These are phyloP conservation scores for Alcedo atthis DNA, from an alignment of 2,797 vertebrate genomes.

Conservation along the genomic window DNA sequence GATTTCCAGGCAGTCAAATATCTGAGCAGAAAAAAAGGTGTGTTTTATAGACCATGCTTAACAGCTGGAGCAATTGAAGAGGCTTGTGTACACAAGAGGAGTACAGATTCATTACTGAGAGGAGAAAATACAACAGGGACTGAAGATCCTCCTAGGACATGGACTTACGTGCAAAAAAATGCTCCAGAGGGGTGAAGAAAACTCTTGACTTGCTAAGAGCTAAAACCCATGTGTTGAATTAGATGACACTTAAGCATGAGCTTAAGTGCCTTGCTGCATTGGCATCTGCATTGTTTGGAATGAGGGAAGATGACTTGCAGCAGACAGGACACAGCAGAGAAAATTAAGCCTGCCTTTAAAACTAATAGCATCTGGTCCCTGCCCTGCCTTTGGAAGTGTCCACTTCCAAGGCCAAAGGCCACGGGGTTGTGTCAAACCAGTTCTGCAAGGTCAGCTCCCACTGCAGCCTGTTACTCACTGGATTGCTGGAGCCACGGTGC, in stretches of 20 bases:
- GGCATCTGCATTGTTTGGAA: neutral
- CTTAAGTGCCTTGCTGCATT: neutral
- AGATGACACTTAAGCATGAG: neutral
- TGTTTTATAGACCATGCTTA: neutral
- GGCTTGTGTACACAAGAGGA: neutral
- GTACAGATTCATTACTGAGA: neutral
- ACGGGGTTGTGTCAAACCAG: neutral
- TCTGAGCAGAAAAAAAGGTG: neutral
- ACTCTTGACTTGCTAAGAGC: neutral
- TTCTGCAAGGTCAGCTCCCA: neutral
- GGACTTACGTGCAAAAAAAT: neutral
- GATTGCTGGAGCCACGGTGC: fast-evolving
- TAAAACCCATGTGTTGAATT: neutral
- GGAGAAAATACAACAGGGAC: neutral
- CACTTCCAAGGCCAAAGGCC: neutral
- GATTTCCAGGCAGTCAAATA: neutral
- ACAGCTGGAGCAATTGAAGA: neutral
- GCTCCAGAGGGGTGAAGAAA: neutral
- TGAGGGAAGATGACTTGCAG: neutral
- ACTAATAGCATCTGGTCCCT: neutral
- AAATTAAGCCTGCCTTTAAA: conserved; percentile 5
- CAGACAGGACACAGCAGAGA: neutral
- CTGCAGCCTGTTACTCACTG: neutral
- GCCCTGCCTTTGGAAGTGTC: neutral
- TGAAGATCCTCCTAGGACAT: neutral